A percentile compares a stretch with the other conserved stretches of the same genome.
Evolutionary conservation across 2,113 vertebrate genomes (phyloP).

Genomic region (Percina caprodes): DNA sequence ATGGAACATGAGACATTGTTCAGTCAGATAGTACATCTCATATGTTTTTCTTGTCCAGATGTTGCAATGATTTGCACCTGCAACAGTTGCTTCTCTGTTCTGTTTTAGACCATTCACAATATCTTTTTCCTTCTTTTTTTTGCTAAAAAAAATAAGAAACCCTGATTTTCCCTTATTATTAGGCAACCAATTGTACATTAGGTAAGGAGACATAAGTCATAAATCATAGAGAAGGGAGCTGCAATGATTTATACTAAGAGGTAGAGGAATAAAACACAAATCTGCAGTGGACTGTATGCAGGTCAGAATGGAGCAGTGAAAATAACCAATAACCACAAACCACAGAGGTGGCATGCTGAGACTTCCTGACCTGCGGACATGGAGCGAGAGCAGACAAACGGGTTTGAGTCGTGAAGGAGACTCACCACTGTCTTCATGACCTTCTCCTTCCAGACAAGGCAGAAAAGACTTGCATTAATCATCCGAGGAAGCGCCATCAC

Average conservation of each 20-base stretch:
- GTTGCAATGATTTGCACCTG: slow-evolving; percentile 12
- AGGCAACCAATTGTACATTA: slow-evolving; percentile 36
- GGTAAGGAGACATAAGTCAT: not conserved
- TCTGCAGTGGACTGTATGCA: not conserved
- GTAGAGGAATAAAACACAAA: not conserved
- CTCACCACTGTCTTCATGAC: slow-evolving; percentile 5
- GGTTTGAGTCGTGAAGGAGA: not conserved
- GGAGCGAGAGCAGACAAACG: not conserved
- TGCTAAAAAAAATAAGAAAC: slow-evolving; percentile 2
- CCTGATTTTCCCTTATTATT: not conserved
- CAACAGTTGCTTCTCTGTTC: not conserved
- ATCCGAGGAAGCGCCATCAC: slow-evolving; percentile 2
- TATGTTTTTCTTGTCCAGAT: slow-evolving; percentile 2
- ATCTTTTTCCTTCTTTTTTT: not conserved
- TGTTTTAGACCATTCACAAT: slow-evolving; percentile 7
- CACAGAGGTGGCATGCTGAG: slow-evolving; percentile 14
- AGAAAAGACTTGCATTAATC: slow-evolving; percentile 31
- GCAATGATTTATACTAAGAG: not conserved
- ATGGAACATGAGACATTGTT: not conserved
- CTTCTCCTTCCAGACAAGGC: slow-evolving; percentile 38
- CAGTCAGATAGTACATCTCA: not conserved
- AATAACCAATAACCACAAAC: slow-evolving; percentile 20
- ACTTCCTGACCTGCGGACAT: slow-evolving; percentile 12
- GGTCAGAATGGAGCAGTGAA: slow-evolving; percentile 14
- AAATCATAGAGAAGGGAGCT: slow-evolving; percentile 2